Evolutionary conservation across 2,797 vertebrate genomes (phyloP).

Genomic region (Danio choprae): DNA sequence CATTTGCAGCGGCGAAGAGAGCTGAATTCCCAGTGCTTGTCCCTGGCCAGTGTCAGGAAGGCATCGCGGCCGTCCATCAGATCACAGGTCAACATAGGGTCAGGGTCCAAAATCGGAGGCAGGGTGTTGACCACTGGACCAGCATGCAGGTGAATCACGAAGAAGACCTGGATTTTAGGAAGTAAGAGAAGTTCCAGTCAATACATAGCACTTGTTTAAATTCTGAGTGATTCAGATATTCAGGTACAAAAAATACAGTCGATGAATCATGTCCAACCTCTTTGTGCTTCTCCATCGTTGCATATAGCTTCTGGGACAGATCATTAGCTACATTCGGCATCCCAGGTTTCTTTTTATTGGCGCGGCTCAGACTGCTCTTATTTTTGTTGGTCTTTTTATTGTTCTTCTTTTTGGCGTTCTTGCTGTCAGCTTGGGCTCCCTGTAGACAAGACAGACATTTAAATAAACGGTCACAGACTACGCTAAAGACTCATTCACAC

Average conservation of each 20-base stretch:
- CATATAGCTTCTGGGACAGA: slow-evolving; percentile 96
- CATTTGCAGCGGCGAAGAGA: slow-evolving; percentile 94
- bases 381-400: slow-evolving; percentile 99
- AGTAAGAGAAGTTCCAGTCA: neutral
- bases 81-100: slow-evolving; percentile 94
- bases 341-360: slow-evolving; percentile 97
- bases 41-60: slow-evolving; percentile 93
- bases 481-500: neutral
- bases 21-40: slow-evolving; percentile 99
- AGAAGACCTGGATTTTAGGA: slow-evolving; percentile 86
- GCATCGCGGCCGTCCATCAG: slow-evolving; percentile 97
- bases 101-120: slow-evolving; percentile 92
- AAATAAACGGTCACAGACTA: neutral
- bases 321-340: slow-evolving; percentile 97
- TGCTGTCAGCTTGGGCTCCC: slow-evolving; percentile 93
- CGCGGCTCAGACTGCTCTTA: slow-evolving; percentile 94
- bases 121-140: slow-evolving; percentile 90
- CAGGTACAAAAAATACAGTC: neutral
- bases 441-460: slow-evolving; percentile 60
- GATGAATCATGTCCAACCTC: slow-evolving; percentile 79
- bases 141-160: slow-evolving; percentile 94
- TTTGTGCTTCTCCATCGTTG: slow-evolving; percentile 98
- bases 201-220: no score
- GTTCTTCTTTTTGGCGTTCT: slow-evolving; percentile 99
- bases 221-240: neutral